phyloP scores from a whole-genome alignment of 2,113 vertebrate genomes.

The Orcinus orca region DNA sequence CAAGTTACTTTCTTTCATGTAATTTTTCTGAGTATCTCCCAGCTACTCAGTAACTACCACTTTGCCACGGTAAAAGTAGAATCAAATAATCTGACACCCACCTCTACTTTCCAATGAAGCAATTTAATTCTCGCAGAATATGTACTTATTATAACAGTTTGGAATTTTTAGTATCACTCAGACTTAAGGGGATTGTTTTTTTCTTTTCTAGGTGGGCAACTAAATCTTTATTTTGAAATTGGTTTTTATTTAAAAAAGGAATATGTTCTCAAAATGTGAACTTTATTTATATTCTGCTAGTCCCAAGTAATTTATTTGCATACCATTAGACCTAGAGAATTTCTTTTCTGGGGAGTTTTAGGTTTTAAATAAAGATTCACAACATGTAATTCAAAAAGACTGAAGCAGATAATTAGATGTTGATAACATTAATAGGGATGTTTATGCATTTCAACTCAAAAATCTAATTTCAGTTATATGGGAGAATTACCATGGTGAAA shows the following conservation, averaged over 20 bases:
- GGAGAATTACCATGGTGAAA: constrained; percentile 26
- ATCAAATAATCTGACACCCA: not conserved
- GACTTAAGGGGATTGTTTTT: constrained; percentile 5
- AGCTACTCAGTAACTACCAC: constrained; percentile 16
- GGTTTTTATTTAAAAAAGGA: constrained; percentile 26
- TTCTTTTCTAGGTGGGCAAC: not conserved
- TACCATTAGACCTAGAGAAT: not conserved
- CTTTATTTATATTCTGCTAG: constrained; percentile 26
- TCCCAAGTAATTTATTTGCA: constrained; percentile 13
- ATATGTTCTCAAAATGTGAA: not conserved
- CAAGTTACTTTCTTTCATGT: constrained; percentile 62
- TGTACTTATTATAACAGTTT: not conserved
- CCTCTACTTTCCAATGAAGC: not conserved
- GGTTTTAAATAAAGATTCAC: constrained; percentile 52
- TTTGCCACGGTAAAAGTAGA: constrained; percentile 19
- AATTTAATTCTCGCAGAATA: not conserved
- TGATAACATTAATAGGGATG: constrained; percentile 8
- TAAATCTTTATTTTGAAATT: constrained; percentile 32
- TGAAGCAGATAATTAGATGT: not conserved
- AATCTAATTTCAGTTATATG: constrained; percentile 20
- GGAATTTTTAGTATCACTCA: not conserved
- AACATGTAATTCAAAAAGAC: not conserved
- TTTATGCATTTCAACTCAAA: constrained; percentile 21
- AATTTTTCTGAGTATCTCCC: constrained; percentile 38
- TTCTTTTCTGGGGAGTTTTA: constrained; percentile 41